These are phyloP conservation scores for Balanococcus diminutus DNA, from an alignment of 2,888 invertebrate genomes.

Conservation along the genomic window DNA sequence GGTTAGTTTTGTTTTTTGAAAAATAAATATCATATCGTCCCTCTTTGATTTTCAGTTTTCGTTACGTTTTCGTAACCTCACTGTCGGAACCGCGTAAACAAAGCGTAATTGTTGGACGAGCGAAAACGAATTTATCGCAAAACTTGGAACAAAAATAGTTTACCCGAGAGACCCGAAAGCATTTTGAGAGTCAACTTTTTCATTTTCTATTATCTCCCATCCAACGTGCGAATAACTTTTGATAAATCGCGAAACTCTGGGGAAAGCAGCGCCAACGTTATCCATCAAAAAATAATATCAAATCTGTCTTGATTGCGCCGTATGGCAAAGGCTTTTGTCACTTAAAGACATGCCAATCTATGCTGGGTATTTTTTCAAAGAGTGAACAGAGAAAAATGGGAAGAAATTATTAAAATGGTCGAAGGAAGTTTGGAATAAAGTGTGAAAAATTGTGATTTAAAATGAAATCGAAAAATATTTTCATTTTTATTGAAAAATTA, in stretches of 20 bases:
- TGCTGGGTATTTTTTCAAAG: too few relatives aligned
- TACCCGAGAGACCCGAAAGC: conserved; percentile 37
- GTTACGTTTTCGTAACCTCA: too few relatives aligned
- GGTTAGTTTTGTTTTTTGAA: too few relatives aligned
- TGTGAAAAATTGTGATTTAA: too few relatives aligned
- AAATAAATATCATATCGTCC: too few relatives aligned
- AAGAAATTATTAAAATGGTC: too few relatives aligned
- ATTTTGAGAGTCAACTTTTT: conserved; percentile 40
- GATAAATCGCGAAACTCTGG: conserved; percentile 48
- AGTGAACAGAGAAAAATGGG: too few relatives aligned
- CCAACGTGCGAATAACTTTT: conserved; percentile 38
- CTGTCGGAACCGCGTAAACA: conserved; percentile 21
- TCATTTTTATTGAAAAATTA: too few relatives aligned
- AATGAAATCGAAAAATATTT: too few relatives aligned
- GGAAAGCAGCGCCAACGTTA: conserved; percentile 31
- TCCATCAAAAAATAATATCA: conserved; percentile 47
- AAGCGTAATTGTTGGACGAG: not conserved
- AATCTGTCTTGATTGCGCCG: conserved; percentile 41
- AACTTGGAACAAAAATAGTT: conserved; percentile 24
- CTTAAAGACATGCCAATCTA: not conserved
- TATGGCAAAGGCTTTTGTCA: conserved; percentile 2
- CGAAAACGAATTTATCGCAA: conserved; percentile 23
- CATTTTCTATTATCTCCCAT: conserved; percentile 46
- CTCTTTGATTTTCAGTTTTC: too few relatives aligned
- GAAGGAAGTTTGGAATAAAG: too few relatives aligned